Conservation (phyloP, 2,797 vertebrate genomes). For the Acrossocheilus fasciatus region DNA sequence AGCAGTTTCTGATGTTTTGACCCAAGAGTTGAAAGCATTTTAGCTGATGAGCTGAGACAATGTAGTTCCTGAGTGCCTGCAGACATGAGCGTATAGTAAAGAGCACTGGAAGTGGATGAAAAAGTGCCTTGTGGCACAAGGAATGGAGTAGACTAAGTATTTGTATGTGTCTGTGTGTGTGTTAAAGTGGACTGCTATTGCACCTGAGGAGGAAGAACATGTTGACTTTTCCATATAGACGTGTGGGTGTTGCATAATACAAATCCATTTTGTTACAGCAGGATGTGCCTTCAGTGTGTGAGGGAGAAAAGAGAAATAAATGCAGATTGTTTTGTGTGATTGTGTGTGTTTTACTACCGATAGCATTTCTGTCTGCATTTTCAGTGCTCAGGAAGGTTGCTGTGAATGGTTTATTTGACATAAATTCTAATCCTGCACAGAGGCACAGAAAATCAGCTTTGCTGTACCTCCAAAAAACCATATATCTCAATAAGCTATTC, state of each 20-base stretch:
- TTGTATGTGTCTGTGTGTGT: neutral
- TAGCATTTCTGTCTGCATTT: constrained; percentile 9
- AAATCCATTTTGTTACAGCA: constrained; percentile 17
- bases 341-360: constrained; percentile 5
- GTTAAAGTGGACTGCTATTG: neutral
- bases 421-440: neutral
- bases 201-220: constrained; percentile 13
- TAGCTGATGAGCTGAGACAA: constrained; percentile 34
- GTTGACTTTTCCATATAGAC: neutral
- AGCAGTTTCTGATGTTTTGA: constrained; percentile 1
- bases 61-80: neutral
- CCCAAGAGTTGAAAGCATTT: constrained; percentile 17
- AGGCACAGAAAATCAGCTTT: neutral
- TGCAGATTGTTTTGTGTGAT: neutral
- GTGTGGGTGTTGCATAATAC: constrained; percentile 30
- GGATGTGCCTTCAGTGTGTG: neutral
- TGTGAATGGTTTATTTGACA: constrained; percentile 17
- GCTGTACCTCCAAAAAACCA: neutral
- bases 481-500: neutral
- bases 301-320: neutral
- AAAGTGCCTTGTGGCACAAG: constrained; percentile 16
- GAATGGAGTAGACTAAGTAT: constrained; percentile 7
- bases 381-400: neutral
- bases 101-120: constrained; percentile 4
- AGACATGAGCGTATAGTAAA: constrained; percentile 14